phyloP scores from a whole-genome alignment of 2,113 vertebrate genomes.

The Chroicocephalus ridibundus region DNA sequence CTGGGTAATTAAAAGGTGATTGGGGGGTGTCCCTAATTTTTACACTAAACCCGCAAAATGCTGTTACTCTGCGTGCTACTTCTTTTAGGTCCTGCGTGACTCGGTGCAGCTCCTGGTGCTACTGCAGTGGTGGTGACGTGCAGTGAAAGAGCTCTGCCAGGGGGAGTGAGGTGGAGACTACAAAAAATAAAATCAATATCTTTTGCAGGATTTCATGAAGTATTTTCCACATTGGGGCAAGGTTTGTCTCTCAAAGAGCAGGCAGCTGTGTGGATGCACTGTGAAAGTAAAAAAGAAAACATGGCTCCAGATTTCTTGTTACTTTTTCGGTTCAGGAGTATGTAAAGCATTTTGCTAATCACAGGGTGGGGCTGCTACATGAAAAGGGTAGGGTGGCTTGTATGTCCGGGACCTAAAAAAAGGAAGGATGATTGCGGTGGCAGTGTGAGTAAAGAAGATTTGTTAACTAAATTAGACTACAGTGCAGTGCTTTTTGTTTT shows the following conservation, averaged over 20 bases:
- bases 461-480: background rate
- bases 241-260: background rate
- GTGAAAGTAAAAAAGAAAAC: background rate
- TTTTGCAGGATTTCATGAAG: background rate
- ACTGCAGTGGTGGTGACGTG: rapidly evolving
- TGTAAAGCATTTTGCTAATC: rapidly evolving
- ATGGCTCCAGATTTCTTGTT: background rate
- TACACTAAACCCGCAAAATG: background rate
- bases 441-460: background rate
- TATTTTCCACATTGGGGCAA: background rate
- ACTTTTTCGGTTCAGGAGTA: background rate
- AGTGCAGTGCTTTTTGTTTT: background rate
- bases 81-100: too few relatives aligned
- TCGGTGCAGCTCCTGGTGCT: too few relatives aligned
- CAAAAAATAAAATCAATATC: background rate
- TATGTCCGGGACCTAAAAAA: too few relatives aligned
- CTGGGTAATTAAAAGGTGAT: background rate
- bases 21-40: background rate
- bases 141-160: background rate
- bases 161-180: background rate
- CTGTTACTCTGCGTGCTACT: rapidly evolving
- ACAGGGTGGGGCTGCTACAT: background rate
- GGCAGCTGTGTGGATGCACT: too few relatives aligned
- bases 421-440: too few relatives aligned
- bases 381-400: rapidly evolving